Percentiles rank a stretch among this genome's conserved stretches.
Evolutionary conservation across 2,113 vertebrate genomes (phyloP).

Genomic region (Bufo gargarizans): DNA sequence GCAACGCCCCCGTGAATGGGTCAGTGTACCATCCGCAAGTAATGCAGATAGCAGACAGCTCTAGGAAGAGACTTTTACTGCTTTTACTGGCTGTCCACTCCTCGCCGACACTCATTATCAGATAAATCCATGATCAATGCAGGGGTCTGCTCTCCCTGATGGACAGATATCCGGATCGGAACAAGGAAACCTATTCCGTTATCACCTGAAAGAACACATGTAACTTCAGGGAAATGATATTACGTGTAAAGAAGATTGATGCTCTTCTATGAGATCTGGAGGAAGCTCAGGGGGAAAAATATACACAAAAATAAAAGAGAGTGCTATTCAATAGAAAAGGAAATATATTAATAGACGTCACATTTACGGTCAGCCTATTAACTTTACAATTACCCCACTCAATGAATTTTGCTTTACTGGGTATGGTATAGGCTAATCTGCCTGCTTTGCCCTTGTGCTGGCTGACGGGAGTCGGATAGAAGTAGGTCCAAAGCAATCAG

Average conservation of each 20-base stretch:
- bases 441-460: conserved; percentile 81
- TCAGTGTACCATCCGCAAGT: no score
- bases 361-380: conserved; percentile 77
- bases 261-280: neutral
- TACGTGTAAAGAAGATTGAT: conserved; percentile 8
- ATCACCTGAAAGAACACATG: neutral
- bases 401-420: conserved; percentile 72
- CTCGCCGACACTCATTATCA: no score
- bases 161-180: neutral
- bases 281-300: neutral
- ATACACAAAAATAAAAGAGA: conserved; percentile 3
- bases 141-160: neutral
- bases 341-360: conserved; percentile 73
- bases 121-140: neutral
- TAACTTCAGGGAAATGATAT: neutral
- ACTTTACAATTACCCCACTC: conserved; percentile 75
- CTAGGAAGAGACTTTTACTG: no score
- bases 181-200: neutral
- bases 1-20: no score
- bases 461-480: conserved; percentile 97
- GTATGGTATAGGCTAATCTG: conserved; percentile 75
- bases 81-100: no score
- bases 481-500: conserved; percentile 99
- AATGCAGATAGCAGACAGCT: no score
- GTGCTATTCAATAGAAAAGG: neutral